phyloP scores from a whole-genome alignment of 2,113 vertebrate genomes.

The Caranx ignobilis region DNA sequence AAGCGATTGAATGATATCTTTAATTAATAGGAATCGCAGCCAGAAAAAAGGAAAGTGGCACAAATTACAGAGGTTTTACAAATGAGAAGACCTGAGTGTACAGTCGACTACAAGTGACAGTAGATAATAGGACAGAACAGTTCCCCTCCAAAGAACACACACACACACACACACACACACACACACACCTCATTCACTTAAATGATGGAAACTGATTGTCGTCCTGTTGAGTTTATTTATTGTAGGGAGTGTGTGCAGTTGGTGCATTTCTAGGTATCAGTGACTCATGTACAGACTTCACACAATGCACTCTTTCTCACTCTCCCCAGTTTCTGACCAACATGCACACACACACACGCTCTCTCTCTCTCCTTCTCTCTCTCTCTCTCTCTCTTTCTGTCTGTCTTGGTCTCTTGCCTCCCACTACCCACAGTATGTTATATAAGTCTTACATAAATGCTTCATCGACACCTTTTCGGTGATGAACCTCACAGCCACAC shows the following conservation, averaged over 20 bases:
- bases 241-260: conserved; percentile 46
- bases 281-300: conserved; percentile 69
- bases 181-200: conserved; percentile 22
- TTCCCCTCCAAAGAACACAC: conserved; percentile 45
- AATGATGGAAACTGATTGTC: conserved; percentile 29
- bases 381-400: conserved; percentile 39
- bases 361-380: conserved; percentile 35
- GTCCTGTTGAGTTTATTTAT: conserved; percentile 60
- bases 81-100: conserved; percentile 47
- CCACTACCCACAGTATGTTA: conserved; percentile 77
- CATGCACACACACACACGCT: conserved; percentile 24
- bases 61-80: conserved; percentile 71
- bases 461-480: conserved; percentile 68
- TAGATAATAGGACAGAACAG: conserved; percentile 40
- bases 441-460: conserved; percentile 80
- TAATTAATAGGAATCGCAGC: conserved; percentile 71
- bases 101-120: conserved; percentile 54
- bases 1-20: conserved; percentile 73
- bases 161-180: neutral
- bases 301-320: conserved; percentile 53
- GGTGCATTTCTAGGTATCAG: conserved; percentile 59
- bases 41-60: conserved; percentile 58
- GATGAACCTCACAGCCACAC: conserved; percentile 56
- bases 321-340: conserved; percentile 33
- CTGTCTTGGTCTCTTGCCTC: conserved; percentile 67